phyloP scores from a whole-genome alignment of 2,113 vertebrate genomes.

The Cromileptes altivelis region DNA sequence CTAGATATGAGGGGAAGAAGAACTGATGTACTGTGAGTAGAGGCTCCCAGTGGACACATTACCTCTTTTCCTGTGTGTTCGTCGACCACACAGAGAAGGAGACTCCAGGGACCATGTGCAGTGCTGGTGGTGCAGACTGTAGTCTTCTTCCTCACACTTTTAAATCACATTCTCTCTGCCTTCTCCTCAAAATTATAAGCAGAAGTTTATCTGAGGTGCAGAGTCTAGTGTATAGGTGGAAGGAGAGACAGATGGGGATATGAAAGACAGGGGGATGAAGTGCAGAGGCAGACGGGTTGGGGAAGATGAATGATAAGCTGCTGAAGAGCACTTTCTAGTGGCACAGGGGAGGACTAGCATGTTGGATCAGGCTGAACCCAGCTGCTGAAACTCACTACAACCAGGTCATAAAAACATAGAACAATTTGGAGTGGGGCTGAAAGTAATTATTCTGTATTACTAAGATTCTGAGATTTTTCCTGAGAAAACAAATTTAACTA shows the following conservation, averaged over 20 bases:
- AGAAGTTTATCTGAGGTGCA: conserved; percentile 58
- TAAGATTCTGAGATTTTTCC: neutral
- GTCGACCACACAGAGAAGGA: conserved; percentile 39
- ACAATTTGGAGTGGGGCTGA: accelerated
- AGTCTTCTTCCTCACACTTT: conserved; percentile 37
- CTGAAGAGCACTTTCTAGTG: conserved; percentile 92
- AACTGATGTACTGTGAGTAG: neutral
- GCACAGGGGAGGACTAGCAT: conserved; percentile 78
- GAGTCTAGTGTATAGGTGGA: conserved; percentile 24
- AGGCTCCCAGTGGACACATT: conserved; percentile 53
- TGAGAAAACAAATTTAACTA: neutral
- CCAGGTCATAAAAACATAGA: neutral
- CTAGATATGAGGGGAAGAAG: neutral
- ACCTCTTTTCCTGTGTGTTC: conserved; percentile 53
- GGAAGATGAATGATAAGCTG: conserved; percentile 80
- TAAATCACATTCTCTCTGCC: conserved; percentile 77
- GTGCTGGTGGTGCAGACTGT: conserved; percentile 44
- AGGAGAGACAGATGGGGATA: conserved; percentile 37
- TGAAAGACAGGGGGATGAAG: conserved; percentile 19
- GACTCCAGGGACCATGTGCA: conserved; percentile 19
- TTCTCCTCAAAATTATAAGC: conserved; percentile 75
- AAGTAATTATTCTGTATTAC: neutral
- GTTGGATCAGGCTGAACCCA: neutral
- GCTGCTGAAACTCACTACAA: neutral
- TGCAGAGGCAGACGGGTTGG: neutral